These are phyloP conservation scores for Propithecus perrieri DNA, from an alignment of 2,797 vertebrate genomes.

Conservation along the genomic window DNA sequence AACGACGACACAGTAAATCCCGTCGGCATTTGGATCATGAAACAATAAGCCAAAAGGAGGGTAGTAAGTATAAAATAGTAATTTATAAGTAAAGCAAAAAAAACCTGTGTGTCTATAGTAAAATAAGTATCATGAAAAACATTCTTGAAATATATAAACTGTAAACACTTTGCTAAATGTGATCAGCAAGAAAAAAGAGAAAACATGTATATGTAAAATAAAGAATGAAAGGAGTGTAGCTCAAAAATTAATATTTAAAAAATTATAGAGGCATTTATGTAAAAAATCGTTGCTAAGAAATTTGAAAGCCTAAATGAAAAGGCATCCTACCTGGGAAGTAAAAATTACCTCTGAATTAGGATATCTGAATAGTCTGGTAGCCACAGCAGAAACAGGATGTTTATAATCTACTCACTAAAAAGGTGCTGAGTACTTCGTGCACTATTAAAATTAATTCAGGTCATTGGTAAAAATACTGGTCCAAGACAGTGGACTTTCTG, in stretches of 20 bases:
- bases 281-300: background rate
- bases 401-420: background rate
- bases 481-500: background rate
- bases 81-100: background rate
- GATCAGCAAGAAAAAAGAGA: background rate
- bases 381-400: too few relatives aligned
- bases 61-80: background rate
- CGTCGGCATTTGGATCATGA: background rate
- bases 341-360: background rate
- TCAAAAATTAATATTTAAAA: background rate
- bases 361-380: background rate
- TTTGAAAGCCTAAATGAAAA: background rate
- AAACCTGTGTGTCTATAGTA: background rate
- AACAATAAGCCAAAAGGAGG: background rate
- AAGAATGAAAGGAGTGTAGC: background rate
- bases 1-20: background rate
- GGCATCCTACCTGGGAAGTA: background rate
- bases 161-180: background rate
- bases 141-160: background rate
- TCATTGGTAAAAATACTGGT: background rate
- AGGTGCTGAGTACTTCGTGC: too few relatives aligned
- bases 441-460: background rate
- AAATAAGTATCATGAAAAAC: background rate
- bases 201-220: accelerated
- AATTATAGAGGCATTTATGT: background rate